These are phyloP conservation scores for Drosophila borealis DNA, from an alignment of 2,888 invertebrate species.

Conservation along the genomic window DNA sequence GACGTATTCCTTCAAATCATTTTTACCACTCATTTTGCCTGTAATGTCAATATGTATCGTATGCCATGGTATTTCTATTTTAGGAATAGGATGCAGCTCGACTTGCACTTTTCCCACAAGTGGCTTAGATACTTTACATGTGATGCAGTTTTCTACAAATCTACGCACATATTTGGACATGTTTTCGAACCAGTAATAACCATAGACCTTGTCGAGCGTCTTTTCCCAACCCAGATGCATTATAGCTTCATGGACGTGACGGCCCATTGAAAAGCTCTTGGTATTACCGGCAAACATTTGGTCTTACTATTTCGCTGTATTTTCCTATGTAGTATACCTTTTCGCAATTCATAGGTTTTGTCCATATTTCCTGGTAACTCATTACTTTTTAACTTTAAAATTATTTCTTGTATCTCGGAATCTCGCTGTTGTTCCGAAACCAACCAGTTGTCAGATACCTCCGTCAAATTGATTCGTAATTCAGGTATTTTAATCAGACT, in stretches of 20 bases:
- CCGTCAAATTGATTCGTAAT: neutral
- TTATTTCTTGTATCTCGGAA: neutral
- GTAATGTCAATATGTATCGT: neutral
- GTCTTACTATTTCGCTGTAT: too few relatives aligned
- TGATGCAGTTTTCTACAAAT: slow-evolving; percentile 8
- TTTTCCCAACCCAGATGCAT: slow-evolving; percentile 9
- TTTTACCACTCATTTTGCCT: too few relatives aligned
- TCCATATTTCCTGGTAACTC: too few relatives aligned
- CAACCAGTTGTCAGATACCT: neutral
- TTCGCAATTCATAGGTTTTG: too few relatives aligned
- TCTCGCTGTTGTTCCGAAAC: slow-evolving; percentile 4
- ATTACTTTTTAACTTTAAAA: too few relatives aligned
- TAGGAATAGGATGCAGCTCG: too few relatives aligned
- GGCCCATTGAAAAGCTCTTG: neutral
- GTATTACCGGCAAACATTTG: slow-evolving; percentile 1
- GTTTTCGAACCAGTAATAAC: neutral
- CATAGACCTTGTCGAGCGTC: neutral
- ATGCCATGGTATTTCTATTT: neutral
- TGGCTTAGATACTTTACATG: slow-evolving; percentile 11
- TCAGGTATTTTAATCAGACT: too few relatives aligned
- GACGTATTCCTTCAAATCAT: too few relatives aligned
- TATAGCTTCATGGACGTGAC: slow-evolving; percentile 2
- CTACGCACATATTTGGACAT: neutral
- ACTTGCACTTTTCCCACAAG: slow-evolving; percentile 18
- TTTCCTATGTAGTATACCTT: too few relatives aligned